Percentiles rank a stretch among this genome's conserved stretches.
Evolutionary conservation across 2,797 vertebrate genomes (phyloP).

Genomic region (Coregonus ussuriensis): DNA sequence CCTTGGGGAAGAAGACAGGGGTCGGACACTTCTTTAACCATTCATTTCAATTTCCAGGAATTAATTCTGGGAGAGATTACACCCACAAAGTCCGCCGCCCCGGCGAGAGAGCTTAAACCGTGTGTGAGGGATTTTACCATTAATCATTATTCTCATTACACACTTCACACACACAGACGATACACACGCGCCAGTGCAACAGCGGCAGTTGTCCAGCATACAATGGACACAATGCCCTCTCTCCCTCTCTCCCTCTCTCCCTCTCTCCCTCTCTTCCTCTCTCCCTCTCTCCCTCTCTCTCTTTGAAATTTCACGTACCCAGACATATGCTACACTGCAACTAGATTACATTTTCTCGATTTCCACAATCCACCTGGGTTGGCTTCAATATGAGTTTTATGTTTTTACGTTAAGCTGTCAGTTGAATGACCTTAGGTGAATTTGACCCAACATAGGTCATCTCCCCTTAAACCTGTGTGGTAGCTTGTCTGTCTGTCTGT

Average conservation of each 20-base stretch:
- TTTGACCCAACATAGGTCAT: not conserved
- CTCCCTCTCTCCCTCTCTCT: not conserved
- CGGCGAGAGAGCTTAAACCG: slow-evolving; percentile 54
- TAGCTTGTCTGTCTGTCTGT: not conserved
- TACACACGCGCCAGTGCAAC: slow-evolving; percentile 9
- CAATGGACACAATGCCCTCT: slow-evolving; percentile 11
- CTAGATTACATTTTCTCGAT: not conserved
- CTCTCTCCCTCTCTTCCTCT: not conserved
- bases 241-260: not conserved
- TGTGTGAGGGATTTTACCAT: slow-evolving; percentile 55
- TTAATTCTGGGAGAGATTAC: slow-evolving; percentile 69
- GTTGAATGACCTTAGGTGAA: not conserved
- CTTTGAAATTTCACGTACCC: not conserved
- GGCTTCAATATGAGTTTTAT: not conserved
- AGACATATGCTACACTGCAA: not conserved
- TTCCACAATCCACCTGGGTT: not conserved
- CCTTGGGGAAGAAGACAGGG: slow-evolving; percentile 60
- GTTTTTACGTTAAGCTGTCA: not conserved
- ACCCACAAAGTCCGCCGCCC: slow-evolving; percentile 25
- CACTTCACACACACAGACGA: slow-evolving; percentile 11
- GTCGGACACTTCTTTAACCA: slow-evolving; percentile 45
- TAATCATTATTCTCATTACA: slow-evolving; percentile 49
- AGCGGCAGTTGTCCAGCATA: slow-evolving; percentile 10
- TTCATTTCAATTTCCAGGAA: slow-evolving; percentile 72
- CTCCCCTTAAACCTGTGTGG: not conserved